A percentile compares a stretch with the other conserved stretches of the same genome.
Evolutionary conservation across 2,888 invertebrate species (phyloP).

Genomic region (Pristionchus entomophagus): DNA sequence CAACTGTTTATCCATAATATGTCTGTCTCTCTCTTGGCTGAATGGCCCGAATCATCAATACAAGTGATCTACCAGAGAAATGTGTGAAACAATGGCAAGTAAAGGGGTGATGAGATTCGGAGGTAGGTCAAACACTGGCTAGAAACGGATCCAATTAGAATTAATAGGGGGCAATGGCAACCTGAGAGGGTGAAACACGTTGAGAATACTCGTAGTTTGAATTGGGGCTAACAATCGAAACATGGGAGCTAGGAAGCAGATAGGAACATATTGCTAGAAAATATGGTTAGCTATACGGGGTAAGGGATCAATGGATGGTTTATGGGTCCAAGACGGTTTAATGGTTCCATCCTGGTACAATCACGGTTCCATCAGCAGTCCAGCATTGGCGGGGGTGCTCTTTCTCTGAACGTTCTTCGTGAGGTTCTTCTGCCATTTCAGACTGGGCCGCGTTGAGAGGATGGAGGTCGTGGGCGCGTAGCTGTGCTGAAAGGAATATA

Average conservation of each 20-base stretch:
- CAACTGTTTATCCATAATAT: conserved; percentile 8
- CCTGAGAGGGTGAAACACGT: too few relatives aligned
- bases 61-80: neutral
- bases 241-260: too few relatives aligned
- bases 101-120: neutral
- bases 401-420: neutral
- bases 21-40: neutral
- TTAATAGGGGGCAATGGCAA: too few relatives aligned
- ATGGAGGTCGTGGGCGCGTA: conserved; percentile 36
- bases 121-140: too few relatives aligned
- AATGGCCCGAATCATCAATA: neutral
- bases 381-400: conserved; percentile 4
- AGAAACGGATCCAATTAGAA: too few relatives aligned
- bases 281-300: too few relatives aligned
- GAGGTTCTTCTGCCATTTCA: neutral
- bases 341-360: too few relatives aligned
- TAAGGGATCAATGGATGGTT: too few relatives aligned
- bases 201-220: too few relatives aligned
- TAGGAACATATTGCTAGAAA: too few relatives aligned
- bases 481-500: neutral
- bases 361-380: neutral
- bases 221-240: too few relatives aligned
- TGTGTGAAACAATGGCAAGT: neutral
- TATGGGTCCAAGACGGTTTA: too few relatives aligned
- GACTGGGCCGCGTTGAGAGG: neutral